A percentile compares a stretch with the other conserved stretches of the same genome.
Conservation (phyloP, 1,140 invertebrate genomes). For the Drosophila rufa region DNA sequence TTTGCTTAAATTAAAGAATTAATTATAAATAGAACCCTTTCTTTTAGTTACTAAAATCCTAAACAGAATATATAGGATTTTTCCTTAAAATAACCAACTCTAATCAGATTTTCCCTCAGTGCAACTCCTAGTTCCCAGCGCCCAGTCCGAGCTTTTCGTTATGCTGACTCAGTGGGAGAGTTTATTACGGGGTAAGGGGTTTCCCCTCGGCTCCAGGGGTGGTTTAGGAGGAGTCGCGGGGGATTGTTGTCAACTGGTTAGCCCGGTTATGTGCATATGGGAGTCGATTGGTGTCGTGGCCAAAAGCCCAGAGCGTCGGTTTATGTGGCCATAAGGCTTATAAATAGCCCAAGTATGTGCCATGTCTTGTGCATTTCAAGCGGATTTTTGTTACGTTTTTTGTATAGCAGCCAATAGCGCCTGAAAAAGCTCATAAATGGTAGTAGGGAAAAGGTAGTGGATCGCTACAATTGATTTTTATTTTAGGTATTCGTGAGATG, state of each 20-base stretch:
- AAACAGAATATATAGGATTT: too few species aligned
- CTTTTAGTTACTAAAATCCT: too few species aligned
- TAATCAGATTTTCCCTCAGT: background rate
- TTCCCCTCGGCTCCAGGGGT: background rate
- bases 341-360: conserved; percentile 59
- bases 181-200: conserved; percentile 18
- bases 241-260: conserved; percentile 49
- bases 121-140: conserved; percentile 10
- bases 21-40: too few species aligned
- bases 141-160: conserved; percentile 46
- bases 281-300: conserved; percentile 74
- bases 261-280: conserved; percentile 77
- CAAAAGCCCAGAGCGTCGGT: conserved; percentile 57
- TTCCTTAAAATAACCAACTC: too few species aligned
- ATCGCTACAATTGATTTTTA: conserved; percentile 52
- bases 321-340: conserved; percentile 62
- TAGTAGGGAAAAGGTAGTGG: conserved; percentile 15
- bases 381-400: conserved; percentile 41
- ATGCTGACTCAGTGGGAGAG: conserved; percentile 73
- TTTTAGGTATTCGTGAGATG: conserved; percentile 8
- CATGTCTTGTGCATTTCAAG: conserved; percentile 58
- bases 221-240: conserved; percentile 15
- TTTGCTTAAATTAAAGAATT: too few species aligned
- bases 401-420: conserved; percentile 9
- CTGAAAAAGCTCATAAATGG: conserved; percentile 3